Conservation (phyloP, 2,797 vertebrate genomes). For the Brachyalestes nurse region DNA sequence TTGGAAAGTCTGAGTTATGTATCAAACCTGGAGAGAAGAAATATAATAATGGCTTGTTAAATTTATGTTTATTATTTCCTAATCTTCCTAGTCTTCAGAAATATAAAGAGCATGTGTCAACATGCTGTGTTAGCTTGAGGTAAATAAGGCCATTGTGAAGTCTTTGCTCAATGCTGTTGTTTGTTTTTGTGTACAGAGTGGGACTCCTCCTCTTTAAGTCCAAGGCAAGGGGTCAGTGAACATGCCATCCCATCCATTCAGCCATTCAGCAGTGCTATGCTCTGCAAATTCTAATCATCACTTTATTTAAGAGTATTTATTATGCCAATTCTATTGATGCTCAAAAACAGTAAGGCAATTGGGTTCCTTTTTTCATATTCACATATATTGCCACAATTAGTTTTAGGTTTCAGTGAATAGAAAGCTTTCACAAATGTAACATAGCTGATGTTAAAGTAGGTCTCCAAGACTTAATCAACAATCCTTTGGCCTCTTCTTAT, state of each 20-base stretch:
- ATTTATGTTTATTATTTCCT: background rate
- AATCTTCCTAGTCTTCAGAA: conserved; percentile 31
- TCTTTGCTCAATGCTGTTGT: conserved; percentile 40
- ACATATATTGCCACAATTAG: no score
- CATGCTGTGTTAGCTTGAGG: conserved; percentile 41
- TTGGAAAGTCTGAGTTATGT: background rate
- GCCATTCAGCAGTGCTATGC: background rate
- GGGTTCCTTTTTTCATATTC: no score
- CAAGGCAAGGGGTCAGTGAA: conserved; percentile 22
- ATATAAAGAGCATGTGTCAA: conserved; percentile 36
- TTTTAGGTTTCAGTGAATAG: no score
- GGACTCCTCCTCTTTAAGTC: conserved; percentile 35
- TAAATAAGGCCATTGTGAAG: conserved; percentile 55
- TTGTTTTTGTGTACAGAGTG: conserved; percentile 24
- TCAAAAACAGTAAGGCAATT: no score
- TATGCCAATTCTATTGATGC: no score
- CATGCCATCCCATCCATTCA: background rate
- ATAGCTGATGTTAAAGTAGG: no score
- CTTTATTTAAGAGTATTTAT: background rate
- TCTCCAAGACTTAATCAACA: no score
- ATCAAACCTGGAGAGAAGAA: background rate
- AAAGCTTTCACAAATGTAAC: no score
- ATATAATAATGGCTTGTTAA: background rate
- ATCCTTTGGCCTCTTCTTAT: no score
- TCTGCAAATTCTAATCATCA: background rate